Conservation (phyloP, 2,113 vertebrate genomes). For the Riparia riparia region DNA sequence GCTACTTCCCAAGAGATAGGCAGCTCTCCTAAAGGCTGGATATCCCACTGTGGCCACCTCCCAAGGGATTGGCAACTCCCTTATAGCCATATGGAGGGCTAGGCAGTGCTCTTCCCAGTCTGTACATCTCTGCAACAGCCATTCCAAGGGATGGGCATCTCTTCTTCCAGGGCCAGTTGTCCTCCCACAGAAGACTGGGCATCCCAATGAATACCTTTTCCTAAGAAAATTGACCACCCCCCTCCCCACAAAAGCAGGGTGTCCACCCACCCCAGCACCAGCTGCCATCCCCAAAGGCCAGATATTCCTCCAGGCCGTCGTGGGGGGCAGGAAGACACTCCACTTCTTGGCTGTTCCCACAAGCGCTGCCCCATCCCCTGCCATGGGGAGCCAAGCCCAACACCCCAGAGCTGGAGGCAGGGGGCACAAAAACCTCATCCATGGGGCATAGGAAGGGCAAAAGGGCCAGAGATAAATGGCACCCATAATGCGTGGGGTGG, state of each 20-base stretch:
- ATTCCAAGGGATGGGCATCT: not conserved
- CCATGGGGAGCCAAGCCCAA: not conserved
- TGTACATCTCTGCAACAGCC: too few species aligned
- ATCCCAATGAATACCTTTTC: not conserved
- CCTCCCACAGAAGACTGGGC: not conserved
- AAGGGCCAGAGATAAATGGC: not conserved
- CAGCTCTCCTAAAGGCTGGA: not conserved
- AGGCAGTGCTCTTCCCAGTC: not conserved
- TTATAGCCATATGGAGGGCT: not conserved
- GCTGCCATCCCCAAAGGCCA: not conserved
- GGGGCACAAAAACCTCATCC: not conserved
- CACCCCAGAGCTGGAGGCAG: not conserved
- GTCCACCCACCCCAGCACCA: accelerated
- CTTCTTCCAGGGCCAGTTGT: not conserved
- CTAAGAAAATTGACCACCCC: not conserved
- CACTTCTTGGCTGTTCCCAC: not conserved
- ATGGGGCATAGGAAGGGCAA: not conserved
- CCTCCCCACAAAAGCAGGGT: accelerated
- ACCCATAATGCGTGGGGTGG: not conserved
- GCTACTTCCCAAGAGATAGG: not conserved
- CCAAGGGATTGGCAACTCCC: not conserved
- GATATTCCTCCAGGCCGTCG: not conserved
- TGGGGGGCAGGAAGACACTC: not conserved
- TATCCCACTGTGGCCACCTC: accelerated
- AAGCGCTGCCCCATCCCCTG: accelerated